Evolutionary conservation across 1,140 invertebrate genomes (phyloP).

Genomic region (Zaprionus nigranus): DNA sequence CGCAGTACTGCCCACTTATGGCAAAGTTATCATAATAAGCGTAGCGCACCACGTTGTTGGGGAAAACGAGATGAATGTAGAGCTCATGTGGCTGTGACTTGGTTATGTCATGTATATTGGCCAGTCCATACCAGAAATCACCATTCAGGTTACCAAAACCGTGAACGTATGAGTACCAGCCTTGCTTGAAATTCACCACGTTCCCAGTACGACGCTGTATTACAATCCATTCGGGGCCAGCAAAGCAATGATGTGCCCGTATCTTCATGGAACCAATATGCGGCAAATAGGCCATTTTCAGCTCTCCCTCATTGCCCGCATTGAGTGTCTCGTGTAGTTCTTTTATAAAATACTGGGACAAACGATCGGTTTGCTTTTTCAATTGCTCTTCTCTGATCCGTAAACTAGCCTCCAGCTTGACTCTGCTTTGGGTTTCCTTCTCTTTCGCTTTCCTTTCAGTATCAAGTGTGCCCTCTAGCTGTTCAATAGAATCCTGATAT

Average conservation of each 20-base stretch:
- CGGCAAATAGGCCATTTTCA: not conserved
- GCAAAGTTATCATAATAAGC: slow-evolving; percentile 34
- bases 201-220: slow-evolving; percentile 32
- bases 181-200: slow-evolving; percentile 21
- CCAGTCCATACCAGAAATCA: slow-evolving; percentile 38
- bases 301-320: not conserved
- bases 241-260: not conserved
- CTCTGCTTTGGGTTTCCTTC: not conserved
- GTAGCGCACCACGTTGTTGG: slow-evolving; percentile 21
- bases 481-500: not conserved
- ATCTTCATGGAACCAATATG: slow-evolving; percentile 19
- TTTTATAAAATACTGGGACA: not conserved
- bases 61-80: slow-evolving; percentile 23
- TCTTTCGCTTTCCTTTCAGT: not conserved
- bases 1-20: slow-evolving; percentile 14
- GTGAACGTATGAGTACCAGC: slow-evolving; percentile 29
- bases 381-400: slow-evolving; percentile 2
- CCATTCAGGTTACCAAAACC: slow-evolving; percentile 32
- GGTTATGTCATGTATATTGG: slow-evolving; percentile 31
- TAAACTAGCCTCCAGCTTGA: slow-evolving; percentile 12
- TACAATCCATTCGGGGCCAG: slow-evolving; percentile 25
- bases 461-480: not conserved
- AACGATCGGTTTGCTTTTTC: slow-evolving; percentile 18
- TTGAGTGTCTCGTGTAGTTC: slow-evolving; percentile 13
- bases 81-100: slow-evolving; percentile 24